Evolutionary conservation across 2,888 invertebrate genomes (phyloP).

Genomic region (Aspidiotus destructor): DNA sequence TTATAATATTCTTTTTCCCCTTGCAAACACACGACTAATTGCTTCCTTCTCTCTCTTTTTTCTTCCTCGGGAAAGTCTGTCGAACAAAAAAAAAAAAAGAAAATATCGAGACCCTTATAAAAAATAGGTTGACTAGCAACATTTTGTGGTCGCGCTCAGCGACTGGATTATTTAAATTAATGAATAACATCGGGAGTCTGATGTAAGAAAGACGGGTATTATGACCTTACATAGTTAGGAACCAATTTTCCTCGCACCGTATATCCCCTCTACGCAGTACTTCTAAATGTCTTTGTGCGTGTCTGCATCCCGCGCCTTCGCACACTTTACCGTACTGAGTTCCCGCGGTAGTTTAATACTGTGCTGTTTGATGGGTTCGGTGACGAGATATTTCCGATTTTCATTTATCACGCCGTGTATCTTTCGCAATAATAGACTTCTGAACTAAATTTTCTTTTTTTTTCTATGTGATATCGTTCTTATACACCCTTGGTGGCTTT

Average conservation of each 20-base stretch:
- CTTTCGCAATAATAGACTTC: neutral
- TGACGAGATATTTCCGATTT: slow-evolving; percentile 2
- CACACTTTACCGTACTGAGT: neutral
- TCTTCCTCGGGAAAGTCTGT: too few species aligned
- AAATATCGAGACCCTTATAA: too few species aligned
- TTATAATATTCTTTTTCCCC: too few species aligned
- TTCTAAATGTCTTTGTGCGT: slow-evolving; percentile 25
- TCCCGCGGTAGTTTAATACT: neutral
- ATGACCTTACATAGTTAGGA: slow-evolving; percentile 4
- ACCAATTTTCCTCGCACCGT: slow-evolving; percentile 2
- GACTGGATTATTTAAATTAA: neutral
- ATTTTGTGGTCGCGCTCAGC: too few species aligned
- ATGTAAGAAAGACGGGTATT: neutral
- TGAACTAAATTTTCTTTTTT: too few species aligned
- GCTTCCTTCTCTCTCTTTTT: too few species aligned
- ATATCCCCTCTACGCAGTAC: slow-evolving; percentile 4
- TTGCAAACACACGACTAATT: too few species aligned
- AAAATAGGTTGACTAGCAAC: too few species aligned
- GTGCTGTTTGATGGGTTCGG: neutral
- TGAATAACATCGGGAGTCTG: neutral
- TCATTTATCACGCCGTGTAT: neutral
- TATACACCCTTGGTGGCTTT: too few species aligned
- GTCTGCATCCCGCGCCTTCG: slow-evolving; percentile 12
- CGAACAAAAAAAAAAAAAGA: too few species aligned
- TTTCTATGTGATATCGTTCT: too few species aligned